Evolutionary conservation across 2,888 invertebrate genomes (phyloP).

Genomic region (Cremastinae sp.): DNA sequence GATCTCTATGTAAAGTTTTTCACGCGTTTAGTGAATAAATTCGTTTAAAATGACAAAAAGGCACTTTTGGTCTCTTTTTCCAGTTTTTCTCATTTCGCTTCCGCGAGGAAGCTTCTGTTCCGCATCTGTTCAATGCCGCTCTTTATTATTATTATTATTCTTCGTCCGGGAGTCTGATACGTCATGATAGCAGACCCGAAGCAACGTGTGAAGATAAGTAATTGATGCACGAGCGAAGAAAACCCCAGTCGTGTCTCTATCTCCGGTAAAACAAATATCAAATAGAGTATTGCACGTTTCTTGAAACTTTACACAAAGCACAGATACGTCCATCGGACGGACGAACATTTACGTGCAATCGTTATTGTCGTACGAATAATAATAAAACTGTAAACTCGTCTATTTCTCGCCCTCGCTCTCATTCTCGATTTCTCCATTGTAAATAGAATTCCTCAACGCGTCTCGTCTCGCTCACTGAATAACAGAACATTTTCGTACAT

Average conservation of each 20-base stretch:
- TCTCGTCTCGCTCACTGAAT: conserved; percentile 35
- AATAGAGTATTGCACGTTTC: conserved; percentile 42
- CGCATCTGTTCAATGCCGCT: conserved; percentile 28
- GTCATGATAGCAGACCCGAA: conserved; percentile 76
- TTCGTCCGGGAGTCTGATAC: conserved; percentile 72
- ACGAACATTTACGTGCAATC: conserved; percentile 42
- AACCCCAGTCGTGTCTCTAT: background rate
- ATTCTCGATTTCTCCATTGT: background rate
- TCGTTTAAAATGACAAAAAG: conserved; percentile 68
- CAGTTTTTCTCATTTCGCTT: conserved; percentile 33
- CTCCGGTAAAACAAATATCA: conserved; percentile 1
- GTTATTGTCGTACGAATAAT: conserved; percentile 53
- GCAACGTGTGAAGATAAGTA: conserved; percentile 60
- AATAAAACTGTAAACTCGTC: conserved; percentile 19
- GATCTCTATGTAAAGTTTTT: conserved; percentile 66
- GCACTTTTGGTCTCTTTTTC: conserved; percentile 67
- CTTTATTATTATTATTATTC: conserved; percentile 4
- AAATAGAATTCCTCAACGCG: conserved; percentile 3
- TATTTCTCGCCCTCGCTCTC: conserved; percentile 3
- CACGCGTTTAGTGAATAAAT: conserved; percentile 66
- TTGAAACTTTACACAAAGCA: conserved; percentile 30
- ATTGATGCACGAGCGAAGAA: conserved; percentile 55
- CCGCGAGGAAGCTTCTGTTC: conserved; percentile 27
- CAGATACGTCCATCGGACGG: conserved; percentile 8
- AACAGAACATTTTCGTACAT: conserved; percentile 38